Evolutionary conservation across 1,140 invertebrate species (phyloP).

Genomic region (Bombus affinis): DNA sequence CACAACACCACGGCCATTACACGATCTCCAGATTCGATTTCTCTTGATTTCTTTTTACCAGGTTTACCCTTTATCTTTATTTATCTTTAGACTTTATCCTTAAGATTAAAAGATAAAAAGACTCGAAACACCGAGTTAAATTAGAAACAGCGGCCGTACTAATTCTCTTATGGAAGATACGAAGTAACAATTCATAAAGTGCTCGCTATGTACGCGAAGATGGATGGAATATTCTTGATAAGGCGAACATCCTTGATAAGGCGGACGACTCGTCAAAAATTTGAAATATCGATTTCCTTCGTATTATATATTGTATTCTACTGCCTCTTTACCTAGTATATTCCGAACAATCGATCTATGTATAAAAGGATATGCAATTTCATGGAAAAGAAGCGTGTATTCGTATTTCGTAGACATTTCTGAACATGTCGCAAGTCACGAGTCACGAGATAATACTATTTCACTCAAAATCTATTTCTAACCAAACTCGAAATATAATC

Average conservation of each 20-base stretch:
- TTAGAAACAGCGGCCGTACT: neutral
- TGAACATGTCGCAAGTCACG: neutral
- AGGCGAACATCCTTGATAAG: neutral
- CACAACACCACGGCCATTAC: neutral
- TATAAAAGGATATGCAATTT: neutral
- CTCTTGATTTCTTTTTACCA: neutral
- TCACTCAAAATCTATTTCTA: too few relatives aligned
- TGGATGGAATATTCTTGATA: neutral
- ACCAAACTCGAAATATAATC: too few relatives aligned
- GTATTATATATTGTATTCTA: too few relatives aligned
- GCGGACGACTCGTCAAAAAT: neutral
- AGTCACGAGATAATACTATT: neutral
- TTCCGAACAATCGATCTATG: neutral
- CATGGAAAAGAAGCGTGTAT: neutral
- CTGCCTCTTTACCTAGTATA: neutral
- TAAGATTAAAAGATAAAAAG: too few relatives aligned
- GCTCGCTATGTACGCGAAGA: neutral
- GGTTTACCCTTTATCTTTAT: too few relatives aligned
- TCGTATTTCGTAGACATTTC: neutral
- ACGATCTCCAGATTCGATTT: accelerated
- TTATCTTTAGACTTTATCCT: too few relatives aligned
- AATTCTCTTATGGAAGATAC: neutral
- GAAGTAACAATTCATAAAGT: neutral
- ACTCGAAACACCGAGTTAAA: neutral
- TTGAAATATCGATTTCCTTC: neutral